Percentiles rank a stretch among this genome's conserved stretches.
Evolutionary conservation across 1,140 invertebrate genomes (phyloP).

Genomic region (Pararge aegeria): DNA sequence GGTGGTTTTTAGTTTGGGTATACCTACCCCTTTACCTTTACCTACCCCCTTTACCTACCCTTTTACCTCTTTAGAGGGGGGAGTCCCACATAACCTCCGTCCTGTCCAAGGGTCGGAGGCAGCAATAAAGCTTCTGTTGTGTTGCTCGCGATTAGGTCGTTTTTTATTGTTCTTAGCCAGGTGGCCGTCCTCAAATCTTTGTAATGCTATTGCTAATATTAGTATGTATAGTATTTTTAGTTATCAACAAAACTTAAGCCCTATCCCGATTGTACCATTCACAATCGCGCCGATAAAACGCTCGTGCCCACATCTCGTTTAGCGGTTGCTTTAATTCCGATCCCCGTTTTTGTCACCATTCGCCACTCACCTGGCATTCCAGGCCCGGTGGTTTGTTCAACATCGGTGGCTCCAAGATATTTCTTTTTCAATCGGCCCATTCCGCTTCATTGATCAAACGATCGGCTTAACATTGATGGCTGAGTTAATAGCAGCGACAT

Average conservation of each 20-base stretch:
- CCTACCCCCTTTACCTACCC: no score
- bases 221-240: no score
- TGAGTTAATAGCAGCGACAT: background rate
- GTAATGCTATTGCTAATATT: no score
- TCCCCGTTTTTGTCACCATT: slow-evolving; percentile 37
- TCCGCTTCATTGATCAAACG: slow-evolving; percentile 39
- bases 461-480: background rate
- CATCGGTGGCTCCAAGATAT: slow-evolving; percentile 44
- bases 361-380: slow-evolving; percentile 13
- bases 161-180: no score
- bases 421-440: slow-evolving; percentile 42
- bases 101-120: no score
- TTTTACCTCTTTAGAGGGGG: no score
- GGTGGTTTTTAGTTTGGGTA: no score
- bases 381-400: slow-evolving; percentile 33
- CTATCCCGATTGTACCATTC: background rate
- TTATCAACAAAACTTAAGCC: background rate
- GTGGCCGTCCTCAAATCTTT: no score
- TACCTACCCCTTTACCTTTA: no score
- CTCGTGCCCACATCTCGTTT: slow-evolving; percentile 12
- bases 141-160: no score
- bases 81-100: no score
- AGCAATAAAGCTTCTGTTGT: no score
- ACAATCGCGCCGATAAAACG: background rate
- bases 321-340: slow-evolving; percentile 22